Percentiles rank a stretch among this genome's conserved stretches.
Evolutionary conservation across 2,888 invertebrate species (phyloP).

Genomic region (Mythimna pallens): DNA sequence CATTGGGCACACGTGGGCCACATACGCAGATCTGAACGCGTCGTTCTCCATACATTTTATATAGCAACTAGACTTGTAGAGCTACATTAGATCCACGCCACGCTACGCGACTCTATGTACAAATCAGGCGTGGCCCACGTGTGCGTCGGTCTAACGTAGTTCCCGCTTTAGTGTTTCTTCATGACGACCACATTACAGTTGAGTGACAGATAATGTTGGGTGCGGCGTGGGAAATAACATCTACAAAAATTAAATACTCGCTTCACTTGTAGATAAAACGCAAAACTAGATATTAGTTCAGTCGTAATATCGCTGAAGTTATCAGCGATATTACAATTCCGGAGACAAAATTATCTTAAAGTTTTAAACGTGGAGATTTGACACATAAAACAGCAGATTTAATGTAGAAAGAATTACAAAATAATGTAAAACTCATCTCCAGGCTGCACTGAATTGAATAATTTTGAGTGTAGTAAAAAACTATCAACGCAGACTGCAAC

Average conservation of each 20-base stretch:
- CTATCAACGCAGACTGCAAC: background rate
- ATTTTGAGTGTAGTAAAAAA: background rate
- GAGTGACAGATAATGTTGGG: slow-evolving; percentile 56
- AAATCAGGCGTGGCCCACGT: too few relatives aligned
- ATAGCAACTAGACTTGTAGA: too few relatives aligned
- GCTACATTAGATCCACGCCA: too few relatives aligned
- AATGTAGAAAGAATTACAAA: background rate
- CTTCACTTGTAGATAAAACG: slow-evolving; percentile 46
- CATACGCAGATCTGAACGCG: too few relatives aligned
- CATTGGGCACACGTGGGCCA: too few relatives aligned
- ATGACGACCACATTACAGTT: slow-evolving; percentile 57
- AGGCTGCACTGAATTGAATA: background rate
- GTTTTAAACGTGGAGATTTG: background rate
- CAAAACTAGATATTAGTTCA: slow-evolving; percentile 4
- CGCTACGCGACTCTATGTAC: too few relatives aligned
- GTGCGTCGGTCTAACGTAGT: too few relatives aligned
- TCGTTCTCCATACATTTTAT: too few relatives aligned
- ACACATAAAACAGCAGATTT: background rate
- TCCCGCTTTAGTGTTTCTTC: slow-evolving; percentile 30
- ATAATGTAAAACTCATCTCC: background rate
- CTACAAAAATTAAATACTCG: slow-evolving; percentile 43
- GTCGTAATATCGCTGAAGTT: too few relatives aligned
- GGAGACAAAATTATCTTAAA: background rate
- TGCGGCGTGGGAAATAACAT: slow-evolving; percentile 50
- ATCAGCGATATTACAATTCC: background rate